Evolutionary conservation across 2,888 invertebrate species (phyloP).

Genomic region (Philopedon plagiatum): DNA sequence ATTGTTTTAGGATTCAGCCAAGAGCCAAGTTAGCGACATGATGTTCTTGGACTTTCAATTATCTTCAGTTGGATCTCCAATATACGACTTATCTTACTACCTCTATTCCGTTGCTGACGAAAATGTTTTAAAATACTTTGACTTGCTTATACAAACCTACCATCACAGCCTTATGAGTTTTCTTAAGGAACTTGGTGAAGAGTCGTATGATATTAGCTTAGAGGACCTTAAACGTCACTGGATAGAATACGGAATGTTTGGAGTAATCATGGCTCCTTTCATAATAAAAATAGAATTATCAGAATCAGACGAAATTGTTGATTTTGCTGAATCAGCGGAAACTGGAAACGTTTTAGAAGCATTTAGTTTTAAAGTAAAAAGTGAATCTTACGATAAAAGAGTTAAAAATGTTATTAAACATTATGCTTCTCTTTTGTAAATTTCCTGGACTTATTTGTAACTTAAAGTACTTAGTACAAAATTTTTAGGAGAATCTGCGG

Average conservation of each 20-base stretch:
- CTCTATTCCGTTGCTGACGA: slow-evolving; percentile 56
- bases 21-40: slow-evolving; percentile 55
- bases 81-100: slow-evolving; percentile 59
- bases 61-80: slow-evolving; percentile 55
- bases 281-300: slow-evolving; percentile 55
- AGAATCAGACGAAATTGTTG: slow-evolving; percentile 53
- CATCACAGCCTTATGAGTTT: slow-evolving; percentile 53
- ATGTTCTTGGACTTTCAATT: slow-evolving; percentile 60
- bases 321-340: slow-evolving; percentile 51
- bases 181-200: slow-evolving; percentile 54
- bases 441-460: too few species aligned
- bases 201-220: slow-evolving; percentile 51
- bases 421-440: slow-evolving; percentile 45
- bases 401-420: slow-evolving; percentile 34
- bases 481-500: too few species aligned
- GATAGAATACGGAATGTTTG: slow-evolving; percentile 56
- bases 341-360: slow-evolving; percentile 37
- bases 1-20: slow-evolving; percentile 55
- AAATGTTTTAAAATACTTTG: slow-evolving; percentile 54
- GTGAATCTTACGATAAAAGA: slow-evolving; percentile 45
- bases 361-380: slow-evolving; percentile 45
- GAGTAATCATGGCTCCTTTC: slow-evolving; percentile 54
- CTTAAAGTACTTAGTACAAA: too few species aligned
- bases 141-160: slow-evolving; percentile 57
- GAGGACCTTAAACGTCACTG: slow-evolving; percentile 55